phyloP scores from a whole-genome alignment of 2,113 vertebrate species.

The Helogale parvula region DNA sequence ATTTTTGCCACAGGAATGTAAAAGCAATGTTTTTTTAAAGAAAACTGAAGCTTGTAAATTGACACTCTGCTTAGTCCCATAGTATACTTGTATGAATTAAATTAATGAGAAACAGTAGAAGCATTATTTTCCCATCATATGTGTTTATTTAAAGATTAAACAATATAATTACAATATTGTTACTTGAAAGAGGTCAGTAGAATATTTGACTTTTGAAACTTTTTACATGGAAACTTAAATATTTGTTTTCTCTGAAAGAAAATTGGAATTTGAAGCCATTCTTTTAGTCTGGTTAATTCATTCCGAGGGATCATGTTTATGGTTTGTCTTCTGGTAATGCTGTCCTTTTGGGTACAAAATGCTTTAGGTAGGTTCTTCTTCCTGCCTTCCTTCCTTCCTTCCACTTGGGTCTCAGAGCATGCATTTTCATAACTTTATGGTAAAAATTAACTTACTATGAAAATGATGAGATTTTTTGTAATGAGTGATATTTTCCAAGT shows the following conservation, averaged over 20 bases:
- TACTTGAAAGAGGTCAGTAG: not conserved
- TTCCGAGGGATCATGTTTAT: not conserved
- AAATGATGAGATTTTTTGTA: not conserved
- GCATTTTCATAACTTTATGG: fast-evolving
- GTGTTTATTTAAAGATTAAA: not conserved
- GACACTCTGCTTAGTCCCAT: not conserved
- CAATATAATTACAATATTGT: not conserved
- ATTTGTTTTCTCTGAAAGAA: constrained; percentile 17
- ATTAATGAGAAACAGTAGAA: not conserved
- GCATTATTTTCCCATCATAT: not conserved
- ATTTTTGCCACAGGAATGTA: not conserved
- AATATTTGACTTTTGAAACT: not conserved
- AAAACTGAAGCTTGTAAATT: not conserved
- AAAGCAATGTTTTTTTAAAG: not conserved
- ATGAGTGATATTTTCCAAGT: not conserved
- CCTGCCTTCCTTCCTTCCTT: too few relatives aligned
- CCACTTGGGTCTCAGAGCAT: not conserved
- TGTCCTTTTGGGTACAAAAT: not conserved
- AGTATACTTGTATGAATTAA: not conserved
- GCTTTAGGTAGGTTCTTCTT: not conserved
- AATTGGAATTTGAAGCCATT: not conserved
- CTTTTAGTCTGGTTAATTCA: not conserved
- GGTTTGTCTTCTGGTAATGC: not conserved
- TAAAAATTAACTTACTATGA: constrained; percentile 8
- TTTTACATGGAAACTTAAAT: not conserved